Evolutionary conservation across 2,888 invertebrate genomes (phyloP), one percentile per base, ranked within the genome.

Genomic region (Agrochola macilenta): DNA sequence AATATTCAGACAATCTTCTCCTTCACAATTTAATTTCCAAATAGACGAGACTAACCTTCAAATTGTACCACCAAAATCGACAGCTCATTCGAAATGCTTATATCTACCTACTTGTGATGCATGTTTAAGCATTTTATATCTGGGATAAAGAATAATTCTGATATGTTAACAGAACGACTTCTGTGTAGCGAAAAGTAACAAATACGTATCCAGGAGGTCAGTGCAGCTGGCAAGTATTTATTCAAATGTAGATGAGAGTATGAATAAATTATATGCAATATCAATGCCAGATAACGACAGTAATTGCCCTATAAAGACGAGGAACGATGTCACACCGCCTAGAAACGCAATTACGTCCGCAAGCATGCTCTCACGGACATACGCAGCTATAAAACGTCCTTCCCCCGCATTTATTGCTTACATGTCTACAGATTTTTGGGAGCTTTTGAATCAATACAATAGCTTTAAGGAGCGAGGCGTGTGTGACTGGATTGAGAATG

Each of bases 251-350:
- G 88, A 94, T 93, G 90, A 88, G 89, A 89, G 89, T 89, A 94
- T 93, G 94, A 95, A 96, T 95, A 95, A 95, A 96, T 95, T 92
- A 95, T 93, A 95, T 96, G 95, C 95, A 95, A 95, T 95, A 96
- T 95, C 95, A 96, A 96, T 95, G 96, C 95, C 95, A 96, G 96
- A 96, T 96, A 96, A 95, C 93, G 93, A 90, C 95, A 92, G 94
- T 95, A 95, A 96, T 96, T 96, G 95, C 95, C 93, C 95, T 95
- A 96, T 96, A 96, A 96, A 96, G 95, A 93, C 94, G 94, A 92
- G 93, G 90, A 95, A 95, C 95, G 95, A 95, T 95, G 95, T 95
- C 94, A 93, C 92, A 93, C 92, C 92, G 95, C 94, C 93, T 94
- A 95, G 95, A 93, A 93, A 95, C 92, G 94, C 94, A 95, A 95